Percentiles rank a stretch among this genome's conserved stretches.
These are phyloP conservation scores for Zalophus californianus DNA, from an alignment of 2,797 vertebrate genomes.

Conservation along the genomic window DNA sequence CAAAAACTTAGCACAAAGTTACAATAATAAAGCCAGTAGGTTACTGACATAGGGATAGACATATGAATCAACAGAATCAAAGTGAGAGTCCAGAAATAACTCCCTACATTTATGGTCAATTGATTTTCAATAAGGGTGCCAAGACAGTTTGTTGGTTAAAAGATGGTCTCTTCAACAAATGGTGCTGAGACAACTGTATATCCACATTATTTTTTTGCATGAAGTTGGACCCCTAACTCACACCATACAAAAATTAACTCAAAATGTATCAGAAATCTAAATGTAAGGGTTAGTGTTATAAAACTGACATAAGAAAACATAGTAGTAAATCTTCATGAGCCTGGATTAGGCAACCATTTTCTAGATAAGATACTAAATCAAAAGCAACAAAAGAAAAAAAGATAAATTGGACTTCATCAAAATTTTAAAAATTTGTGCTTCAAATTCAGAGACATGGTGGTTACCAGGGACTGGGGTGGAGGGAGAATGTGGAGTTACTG, in stretches of 20 bases:
- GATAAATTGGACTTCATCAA: background rate
- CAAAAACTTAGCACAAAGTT: background rate
- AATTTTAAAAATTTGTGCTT: background rate
- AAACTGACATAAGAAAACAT: constrained; percentile 7
- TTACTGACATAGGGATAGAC: background rate
- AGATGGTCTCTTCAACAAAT: background rate
- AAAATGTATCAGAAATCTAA: background rate
- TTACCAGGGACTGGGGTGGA: background rate
- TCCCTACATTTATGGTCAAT: background rate
- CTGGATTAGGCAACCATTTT: background rate
- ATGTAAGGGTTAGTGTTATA: background rate
- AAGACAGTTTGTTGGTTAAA: background rate
- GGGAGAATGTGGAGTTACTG: background rate
- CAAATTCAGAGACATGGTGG: background rate
- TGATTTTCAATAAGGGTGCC: background rate
- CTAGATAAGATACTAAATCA: background rate
- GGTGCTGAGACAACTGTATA: background rate
- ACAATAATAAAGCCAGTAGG: background rate
- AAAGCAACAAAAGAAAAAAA: background rate
- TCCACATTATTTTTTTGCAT: background rate
- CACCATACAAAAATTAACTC: background rate
- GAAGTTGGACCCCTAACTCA: background rate
- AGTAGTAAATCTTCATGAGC: background rate
- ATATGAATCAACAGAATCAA: constrained; percentile 27
- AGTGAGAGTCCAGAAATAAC: background rate